Evolutionary conservation across 2,797 vertebrate genomes (phyloP), one percentile per base, ranked within the genome.

Genomic region (Alauda arvensis): DNA sequence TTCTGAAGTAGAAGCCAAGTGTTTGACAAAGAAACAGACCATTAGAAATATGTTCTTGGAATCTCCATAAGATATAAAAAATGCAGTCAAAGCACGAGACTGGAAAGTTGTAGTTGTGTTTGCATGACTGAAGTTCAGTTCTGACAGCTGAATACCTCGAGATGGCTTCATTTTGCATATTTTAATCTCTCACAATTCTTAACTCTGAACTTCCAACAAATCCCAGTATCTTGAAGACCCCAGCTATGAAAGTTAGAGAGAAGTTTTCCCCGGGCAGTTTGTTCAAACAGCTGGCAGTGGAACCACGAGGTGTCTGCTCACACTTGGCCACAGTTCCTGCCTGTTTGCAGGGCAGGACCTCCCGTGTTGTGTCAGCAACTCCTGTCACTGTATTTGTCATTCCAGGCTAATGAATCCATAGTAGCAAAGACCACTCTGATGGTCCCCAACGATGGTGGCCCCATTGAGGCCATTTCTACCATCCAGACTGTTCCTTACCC

Each of bases 361-460:
- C 12, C 39, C 0, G 0, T 6, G 29, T 52, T 26, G 24, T 29
- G 13, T 28, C 51, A 42, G 20, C 37, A 3, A 3, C 4, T 49
- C 18, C 46, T 77, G 42, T 39, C 53, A 12, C 71, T 74, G 0
- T 16, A 0, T 51, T 19, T 80, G 33, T 91, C 57, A 1, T 85
- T 93, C 24, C 84, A 99, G 99, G 98, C 93, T 52, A 99, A 98
- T 60, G 99, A 99, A 92, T 98, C 98, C 65, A 97, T 99, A 52
- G 97, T 99, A 76, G 98, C 99, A 21, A 99, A 98, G 96, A 99
- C 99, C 66, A 99, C 98, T 24, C 95, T 99, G 82, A 99, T 97
- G 9, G 98, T 99, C 34, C 98, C 99, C 46, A 95, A 77, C 2
- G 95, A 98, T 76, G 99, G 99, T 28, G 99, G 99, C 31, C 97